Evolutionary conservation across 2,888 invertebrate genomes (phyloP).

Genomic region (Plusia festucae): DNA sequence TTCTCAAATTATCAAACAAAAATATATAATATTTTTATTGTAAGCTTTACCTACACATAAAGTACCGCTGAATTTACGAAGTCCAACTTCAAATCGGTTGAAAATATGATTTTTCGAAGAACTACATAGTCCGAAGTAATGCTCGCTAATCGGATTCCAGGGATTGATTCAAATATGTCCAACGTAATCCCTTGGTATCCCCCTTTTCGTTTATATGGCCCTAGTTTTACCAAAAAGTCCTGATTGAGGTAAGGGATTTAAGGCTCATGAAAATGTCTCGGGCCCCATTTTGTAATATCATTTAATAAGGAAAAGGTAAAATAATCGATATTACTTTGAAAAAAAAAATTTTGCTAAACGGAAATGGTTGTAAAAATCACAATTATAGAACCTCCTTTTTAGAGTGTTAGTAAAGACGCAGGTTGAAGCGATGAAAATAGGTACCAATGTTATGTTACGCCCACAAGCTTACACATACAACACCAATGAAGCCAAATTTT

Average conservation of each 20-base stretch:
- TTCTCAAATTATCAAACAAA: neutral
- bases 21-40: too few relatives aligned
- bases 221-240: constrained; percentile 20
- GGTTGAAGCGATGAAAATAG: too few relatives aligned
- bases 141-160: constrained; percentile 58
- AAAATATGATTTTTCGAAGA: constrained; percentile 1
- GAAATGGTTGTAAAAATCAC: too few relatives aligned
- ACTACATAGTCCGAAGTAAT: constrained; percentile 51
- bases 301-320: neutral
- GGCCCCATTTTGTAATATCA: neutral
- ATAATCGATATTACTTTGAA: neutral
- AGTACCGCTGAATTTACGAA: neutral
- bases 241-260: neutral
- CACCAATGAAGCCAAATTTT: neutral
- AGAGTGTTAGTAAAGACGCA: too few relatives aligned
- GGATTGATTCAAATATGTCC: constrained; percentile 65
- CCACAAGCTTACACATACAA: neutral
- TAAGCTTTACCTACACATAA: too few relatives aligned
- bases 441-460: neutral
- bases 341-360: too few relatives aligned
- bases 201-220: constrained; percentile 28
- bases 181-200: constrained; percentile 51
- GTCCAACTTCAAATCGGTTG: neutral
- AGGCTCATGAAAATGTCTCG: neutral
- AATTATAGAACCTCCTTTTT: too few relatives aligned